Evolutionary conservation across 2,113 vertebrate species (phyloP).

Genomic region (Gobius niger): DNA sequence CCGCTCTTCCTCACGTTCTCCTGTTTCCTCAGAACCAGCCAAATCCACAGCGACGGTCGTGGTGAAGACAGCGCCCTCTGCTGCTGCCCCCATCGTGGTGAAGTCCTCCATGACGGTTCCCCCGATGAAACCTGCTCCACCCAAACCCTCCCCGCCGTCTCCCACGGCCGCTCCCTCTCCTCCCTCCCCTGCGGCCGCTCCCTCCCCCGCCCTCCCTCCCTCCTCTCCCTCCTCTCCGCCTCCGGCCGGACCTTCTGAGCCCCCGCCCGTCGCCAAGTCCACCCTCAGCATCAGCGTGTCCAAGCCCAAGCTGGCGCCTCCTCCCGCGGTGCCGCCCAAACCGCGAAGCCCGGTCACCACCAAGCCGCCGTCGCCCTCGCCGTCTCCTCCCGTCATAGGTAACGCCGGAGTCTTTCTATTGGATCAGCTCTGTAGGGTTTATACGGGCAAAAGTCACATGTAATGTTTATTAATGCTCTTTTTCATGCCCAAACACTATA

Average conservation of each 20-base stretch:
- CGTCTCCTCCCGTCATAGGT: slow-evolving; percentile 56
- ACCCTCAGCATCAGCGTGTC: slow-evolving; percentile 76
- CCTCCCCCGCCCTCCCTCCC: slow-evolving; percentile 44
- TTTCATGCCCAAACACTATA: no score
- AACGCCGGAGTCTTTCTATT: no score
- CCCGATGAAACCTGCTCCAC: slow-evolving; percentile 68
- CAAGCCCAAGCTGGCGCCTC: slow-evolving; percentile 63
- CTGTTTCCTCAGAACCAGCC: slow-evolving; percentile 67
- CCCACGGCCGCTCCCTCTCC: slow-evolving; percentile 41
- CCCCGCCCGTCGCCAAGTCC: slow-evolving; percentile 71
- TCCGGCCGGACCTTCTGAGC: slow-evolving; percentile 26
- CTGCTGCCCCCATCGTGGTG: slow-evolving; percentile 66
- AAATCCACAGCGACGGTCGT: slow-evolving; percentile 71
- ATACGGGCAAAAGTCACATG: no score
- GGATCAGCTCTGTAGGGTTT: no score
- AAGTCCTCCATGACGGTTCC: slow-evolving; percentile 75
- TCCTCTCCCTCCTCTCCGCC: slow-evolving; percentile 27
- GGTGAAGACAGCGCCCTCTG: slow-evolving; percentile 73
- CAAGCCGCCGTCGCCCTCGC: slow-evolving; percentile 51
- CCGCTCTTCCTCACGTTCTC: not conserved
- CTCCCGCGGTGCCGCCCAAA: slow-evolving; percentile 76
- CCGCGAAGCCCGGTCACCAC: slow-evolving; percentile 68
- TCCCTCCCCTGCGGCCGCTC: slow-evolving; percentile 33
- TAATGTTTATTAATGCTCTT: no score
- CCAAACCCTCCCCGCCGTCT: slow-evolving; percentile 58